Conservation (phyloP, 2,797 vertebrate genomes). For the Lepus townsendii region DNA sequence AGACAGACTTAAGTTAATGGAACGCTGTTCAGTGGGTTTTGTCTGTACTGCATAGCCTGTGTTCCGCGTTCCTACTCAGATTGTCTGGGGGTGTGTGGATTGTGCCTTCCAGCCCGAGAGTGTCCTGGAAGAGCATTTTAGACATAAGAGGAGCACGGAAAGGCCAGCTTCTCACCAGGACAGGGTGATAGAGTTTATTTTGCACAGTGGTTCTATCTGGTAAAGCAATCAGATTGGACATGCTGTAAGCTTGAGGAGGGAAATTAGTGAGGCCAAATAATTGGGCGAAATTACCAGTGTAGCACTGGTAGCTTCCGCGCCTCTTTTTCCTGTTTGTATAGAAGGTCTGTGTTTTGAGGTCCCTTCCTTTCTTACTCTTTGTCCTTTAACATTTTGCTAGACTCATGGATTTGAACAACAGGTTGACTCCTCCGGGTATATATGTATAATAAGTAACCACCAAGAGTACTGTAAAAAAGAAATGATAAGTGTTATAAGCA, state of each 20-base stretch:
- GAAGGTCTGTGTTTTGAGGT: slow-evolving; percentile 22
- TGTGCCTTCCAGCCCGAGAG: slow-evolving; percentile 9
- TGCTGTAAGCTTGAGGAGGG: neutral
- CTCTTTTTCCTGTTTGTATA: slow-evolving; percentile 38
- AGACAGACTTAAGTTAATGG: slow-evolving; percentile 28
- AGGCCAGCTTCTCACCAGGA: neutral
- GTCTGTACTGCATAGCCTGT: neutral
- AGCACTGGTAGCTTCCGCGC: neutral
- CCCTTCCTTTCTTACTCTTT: slow-evolving; percentile 13
- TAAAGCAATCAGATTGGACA: neutral
- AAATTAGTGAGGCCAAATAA: neutral
- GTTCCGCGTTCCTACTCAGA: slow-evolving; percentile 21
- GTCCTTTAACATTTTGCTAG: slow-evolving; percentile 17
- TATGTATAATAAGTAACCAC: neutral
- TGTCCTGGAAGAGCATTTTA: slow-evolving; percentile 54
- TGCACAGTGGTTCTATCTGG: neutral
- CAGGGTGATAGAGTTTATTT: neutral
- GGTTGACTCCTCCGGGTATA: neutral
- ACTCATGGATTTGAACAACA: slow-evolving; percentile 41
- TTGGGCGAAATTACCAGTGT: neutral
- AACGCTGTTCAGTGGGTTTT: slow-evolving; percentile 36
- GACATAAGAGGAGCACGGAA: slow-evolving; percentile 26
- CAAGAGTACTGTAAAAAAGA: slow-evolving; percentile 19
- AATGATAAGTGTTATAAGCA: neutral
- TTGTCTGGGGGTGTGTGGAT: neutral